phyloP scores from a whole-genome alignment of 1,140 invertebrate genomes.

The Solen grandis region DNA sequence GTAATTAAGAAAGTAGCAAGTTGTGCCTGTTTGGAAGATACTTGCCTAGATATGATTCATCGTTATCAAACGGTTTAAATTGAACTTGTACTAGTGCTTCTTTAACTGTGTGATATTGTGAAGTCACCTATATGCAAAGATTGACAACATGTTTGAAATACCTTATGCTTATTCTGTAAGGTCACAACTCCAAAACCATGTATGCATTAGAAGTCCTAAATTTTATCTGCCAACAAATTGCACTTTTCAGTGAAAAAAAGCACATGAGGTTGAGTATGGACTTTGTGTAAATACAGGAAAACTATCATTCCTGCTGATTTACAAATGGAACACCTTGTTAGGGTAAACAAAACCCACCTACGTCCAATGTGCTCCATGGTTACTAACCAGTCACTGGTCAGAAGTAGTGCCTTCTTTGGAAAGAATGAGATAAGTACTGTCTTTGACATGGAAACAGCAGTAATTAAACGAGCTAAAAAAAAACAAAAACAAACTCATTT shows the following conservation, averaged over 20 bases:
- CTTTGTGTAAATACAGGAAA: constrained; percentile 47
- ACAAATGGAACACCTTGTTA: constrained; percentile 43
- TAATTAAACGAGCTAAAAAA: constrained; percentile 23
- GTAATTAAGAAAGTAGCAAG: neutral
- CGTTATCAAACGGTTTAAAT: constrained; percentile 31
- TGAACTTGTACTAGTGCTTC: constrained; percentile 35
- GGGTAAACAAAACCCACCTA: constrained; percentile 21
- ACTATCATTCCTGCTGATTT: constrained; percentile 19
- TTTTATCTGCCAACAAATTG: constrained; percentile 35
- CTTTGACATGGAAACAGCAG: constrained; percentile 12
- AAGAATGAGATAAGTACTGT: constrained; percentile 9
- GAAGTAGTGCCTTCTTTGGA: constrained; percentile 47
- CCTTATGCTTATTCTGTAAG: constrained; percentile 54
- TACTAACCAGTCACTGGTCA: neutral
- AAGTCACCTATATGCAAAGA: constrained; percentile 38
- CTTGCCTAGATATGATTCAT: constrained; percentile 3
- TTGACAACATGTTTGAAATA: constrained; percentile 47
- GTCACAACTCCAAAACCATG: constrained; percentile 55
- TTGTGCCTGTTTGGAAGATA: neutral
- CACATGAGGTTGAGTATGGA: constrained; percentile 23
- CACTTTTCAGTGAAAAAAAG: constrained; percentile 21
- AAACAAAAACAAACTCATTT: no score
- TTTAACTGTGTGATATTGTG: constrained; percentile 31
- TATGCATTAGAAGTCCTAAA: constrained; percentile 56
- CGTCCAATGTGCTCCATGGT: constrained; percentile 37